Base-by-base conservation (phyloP, 2,888 invertebrate genomes). In the Cecidostiba fungosa region DNA sequence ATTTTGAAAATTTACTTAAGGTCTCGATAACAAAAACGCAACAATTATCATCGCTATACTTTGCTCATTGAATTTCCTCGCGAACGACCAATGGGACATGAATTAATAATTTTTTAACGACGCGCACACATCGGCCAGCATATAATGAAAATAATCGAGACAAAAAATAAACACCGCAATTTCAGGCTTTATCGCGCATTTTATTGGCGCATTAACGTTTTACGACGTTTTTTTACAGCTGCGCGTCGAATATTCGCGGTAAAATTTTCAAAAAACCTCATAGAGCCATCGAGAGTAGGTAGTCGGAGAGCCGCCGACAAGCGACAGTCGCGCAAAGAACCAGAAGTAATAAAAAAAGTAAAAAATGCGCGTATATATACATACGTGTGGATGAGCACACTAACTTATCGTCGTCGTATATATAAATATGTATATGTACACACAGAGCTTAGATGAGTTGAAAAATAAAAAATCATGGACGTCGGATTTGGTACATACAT, bases 401-500 rank as follows among this genome's bases (percentile, higher is more conserved):
- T 59, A 10, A 59, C 54, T 59, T 23, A 23, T 59, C 54, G 54
- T 10, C 66, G 29, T 29, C 66, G 66, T 10, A 19, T 4, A 6
- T 6, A 6, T 2, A 23, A 1, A 19, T 26, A 26, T 26, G 23
- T 66, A 29, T 29, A 66, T 66, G 66, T 66, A 66, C 29, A 66
- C 66, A 66, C 14, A 66, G 66, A 26, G 66, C 29, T 26, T 66
- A 26, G 26, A 66, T 73, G 47, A 43, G 43, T 10, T 39, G 26
- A 72, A 72, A 47, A 73, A 77, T 32, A 66, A 77, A 76, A 85
- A 85, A 79, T 77, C 84, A 89, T 91, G 93, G 93, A 93, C 93
- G 93, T 92, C 93, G 93, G 92, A 93, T 93, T 93, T 92, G 93
- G 93, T 94, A 95, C 95, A 94, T 95, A 95, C 95, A 95, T 95